These are phyloP conservation scores for Globodera ellingtonae DNA, from an alignment of 1,140 invertebrate species.

Conservation along the genomic window DNA sequence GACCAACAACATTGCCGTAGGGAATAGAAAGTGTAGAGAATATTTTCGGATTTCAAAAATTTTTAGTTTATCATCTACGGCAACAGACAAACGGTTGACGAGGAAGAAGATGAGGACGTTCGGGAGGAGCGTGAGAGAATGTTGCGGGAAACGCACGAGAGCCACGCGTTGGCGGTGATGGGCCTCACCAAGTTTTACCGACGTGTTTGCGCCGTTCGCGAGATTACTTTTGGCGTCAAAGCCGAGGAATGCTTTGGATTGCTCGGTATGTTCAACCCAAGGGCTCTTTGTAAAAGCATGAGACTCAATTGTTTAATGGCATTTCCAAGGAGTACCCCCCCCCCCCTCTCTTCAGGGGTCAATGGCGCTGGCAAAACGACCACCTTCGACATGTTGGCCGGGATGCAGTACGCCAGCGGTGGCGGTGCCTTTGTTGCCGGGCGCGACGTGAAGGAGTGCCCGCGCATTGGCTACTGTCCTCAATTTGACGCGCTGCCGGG, in stretches of 20 bases:
- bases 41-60: not conserved
- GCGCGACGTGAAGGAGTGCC: constrained; percentile 43
- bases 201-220: constrained; percentile 44
- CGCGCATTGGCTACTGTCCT: constrained; percentile 53
- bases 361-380: constrained; percentile 57
- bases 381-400: constrained; percentile 55
- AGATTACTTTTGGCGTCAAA: constrained; percentile 51
- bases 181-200: constrained; percentile 51
- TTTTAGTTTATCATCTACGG: not conserved
- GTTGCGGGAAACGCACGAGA: constrained; percentile 6
- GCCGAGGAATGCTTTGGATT: constrained; percentile 53
- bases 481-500: constrained; percentile 53
- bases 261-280: constrained; percentile 48
- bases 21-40: not conserved
- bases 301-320: not conserved
- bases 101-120: constrained; percentile 49
- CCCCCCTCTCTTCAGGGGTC: constrained; percentile 35
- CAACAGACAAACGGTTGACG: not conserved
- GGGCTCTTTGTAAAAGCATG: not conserved
- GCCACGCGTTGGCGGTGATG: constrained; percentile 42
- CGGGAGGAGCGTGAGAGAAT: constrained; percentile 37
- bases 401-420: constrained; percentile 32
- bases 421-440: constrained; percentile 42
- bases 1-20: not conserved
- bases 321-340: too few relatives aligned